A percentile compares a stretch with the other conserved stretches of the same genome.
These are phyloP conservation scores for Mungos mungo DNA, from an alignment of 2,113 vertebrate species.

Conservation along the genomic window DNA sequence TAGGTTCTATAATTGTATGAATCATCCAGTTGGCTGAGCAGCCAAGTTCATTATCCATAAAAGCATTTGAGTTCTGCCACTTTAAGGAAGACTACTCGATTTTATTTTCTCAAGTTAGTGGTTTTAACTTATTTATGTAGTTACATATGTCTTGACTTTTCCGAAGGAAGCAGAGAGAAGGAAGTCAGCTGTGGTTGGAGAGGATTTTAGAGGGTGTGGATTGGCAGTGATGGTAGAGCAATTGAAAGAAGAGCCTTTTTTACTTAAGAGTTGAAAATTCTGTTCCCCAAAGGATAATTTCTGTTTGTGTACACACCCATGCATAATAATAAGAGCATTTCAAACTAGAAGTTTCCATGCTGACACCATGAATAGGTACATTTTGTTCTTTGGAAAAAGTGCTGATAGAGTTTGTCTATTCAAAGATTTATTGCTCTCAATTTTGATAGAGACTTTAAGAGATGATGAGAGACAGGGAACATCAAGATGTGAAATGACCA, in stretches of 20 bases:
- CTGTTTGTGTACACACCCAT: not conserved
- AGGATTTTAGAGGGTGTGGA: not conserved
- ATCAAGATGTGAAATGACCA: slow-evolving; percentile 32
- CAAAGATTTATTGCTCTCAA: slow-evolving; percentile 59
- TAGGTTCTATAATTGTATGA: slow-evolving; percentile 66
- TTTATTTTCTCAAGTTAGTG: slow-evolving; percentile 69
- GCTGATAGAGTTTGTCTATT: slow-evolving; percentile 57
- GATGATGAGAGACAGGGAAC: slow-evolving; percentile 6
- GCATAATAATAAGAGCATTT: not conserved
- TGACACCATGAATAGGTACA: slow-evolving; percentile 18
- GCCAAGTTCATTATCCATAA: slow-evolving; percentile 78
- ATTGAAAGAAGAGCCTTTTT: not conserved
- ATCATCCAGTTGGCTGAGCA: slow-evolving; percentile 76
- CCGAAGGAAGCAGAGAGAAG: slow-evolving; percentile 19
- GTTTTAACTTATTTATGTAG: slow-evolving; percentile 63
- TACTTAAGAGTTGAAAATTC: not conserved
- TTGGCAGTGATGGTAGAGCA: not conserved
- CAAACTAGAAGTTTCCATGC: not conserved
- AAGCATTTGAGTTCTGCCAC: slow-evolving; percentile 70
- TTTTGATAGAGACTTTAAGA: slow-evolving; percentile 68
- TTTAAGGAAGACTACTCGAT: slow-evolving; percentile 52
- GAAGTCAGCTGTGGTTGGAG: not conserved
- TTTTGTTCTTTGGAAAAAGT: slow-evolving; percentile 63
- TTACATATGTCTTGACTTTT: not conserved
- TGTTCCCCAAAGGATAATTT: not conserved